Conservation (phyloP, 2,113 vertebrate genomes). For the Pelecanoides urinatrix region DNA sequence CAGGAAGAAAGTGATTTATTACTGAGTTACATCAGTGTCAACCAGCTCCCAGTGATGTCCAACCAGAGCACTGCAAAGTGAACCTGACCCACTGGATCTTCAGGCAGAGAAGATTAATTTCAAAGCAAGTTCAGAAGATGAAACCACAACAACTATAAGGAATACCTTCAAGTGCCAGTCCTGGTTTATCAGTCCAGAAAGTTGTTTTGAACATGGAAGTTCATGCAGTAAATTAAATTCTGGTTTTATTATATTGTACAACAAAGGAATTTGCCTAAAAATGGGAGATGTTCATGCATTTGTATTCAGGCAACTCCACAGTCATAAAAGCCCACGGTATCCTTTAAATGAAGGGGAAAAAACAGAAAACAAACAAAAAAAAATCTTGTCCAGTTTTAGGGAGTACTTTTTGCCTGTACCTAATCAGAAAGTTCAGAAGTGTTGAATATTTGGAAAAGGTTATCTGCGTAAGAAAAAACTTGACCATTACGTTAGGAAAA, state of each 20-base stretch:
- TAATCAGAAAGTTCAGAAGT: not conserved
- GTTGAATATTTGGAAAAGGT: conserved; percentile 7
- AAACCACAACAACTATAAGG: not conserved
- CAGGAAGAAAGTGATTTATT: not conserved
- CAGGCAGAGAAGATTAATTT: not conserved
- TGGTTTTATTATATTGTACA: not conserved
- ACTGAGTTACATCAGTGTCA: not conserved
- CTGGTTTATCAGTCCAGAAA: not conserved
- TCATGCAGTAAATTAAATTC: not conserved
- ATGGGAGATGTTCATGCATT: not conserved
- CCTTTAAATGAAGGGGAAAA: not conserved
- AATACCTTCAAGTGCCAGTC: not conserved
- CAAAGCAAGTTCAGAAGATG: not conserved
- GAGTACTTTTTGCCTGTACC: not conserved
- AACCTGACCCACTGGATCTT: not conserved
- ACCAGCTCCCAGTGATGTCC: not conserved
- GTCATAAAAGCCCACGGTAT: not conserved
- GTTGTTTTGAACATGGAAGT: not conserved
- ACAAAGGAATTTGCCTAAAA: not conserved
- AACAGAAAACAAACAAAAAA: not conserved
- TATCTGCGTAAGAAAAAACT: conserved; percentile 2
- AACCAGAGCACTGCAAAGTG: not conserved
- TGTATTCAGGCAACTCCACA: not conserved
- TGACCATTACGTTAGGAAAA: not conserved
- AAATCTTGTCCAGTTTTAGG: not conserved